Conservation (phyloP, 1,140 invertebrate species). For the Brachionus koreanus region DNA sequence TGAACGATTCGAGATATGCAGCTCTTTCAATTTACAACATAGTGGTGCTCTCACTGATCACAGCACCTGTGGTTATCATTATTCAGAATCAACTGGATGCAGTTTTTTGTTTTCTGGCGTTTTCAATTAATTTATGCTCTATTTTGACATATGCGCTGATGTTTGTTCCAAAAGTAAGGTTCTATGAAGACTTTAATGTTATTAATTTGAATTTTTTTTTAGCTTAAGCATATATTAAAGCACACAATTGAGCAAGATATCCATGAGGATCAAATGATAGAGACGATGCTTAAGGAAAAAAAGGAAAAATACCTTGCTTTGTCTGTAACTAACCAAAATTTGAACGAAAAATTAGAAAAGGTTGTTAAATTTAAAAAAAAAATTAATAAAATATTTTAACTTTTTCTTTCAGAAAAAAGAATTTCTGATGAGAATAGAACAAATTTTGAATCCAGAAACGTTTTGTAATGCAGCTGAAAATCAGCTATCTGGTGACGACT, state of each 20-base stretch:
- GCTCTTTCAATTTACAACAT: conserved; percentile 99
- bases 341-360: conserved; percentile 17
- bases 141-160: conserved; percentile 94
- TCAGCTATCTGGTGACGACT: neutral
- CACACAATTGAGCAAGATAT: conserved; percentile 35
- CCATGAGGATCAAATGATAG: neutral
- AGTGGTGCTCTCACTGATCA: conserved; percentile 89
- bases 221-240: conserved; percentile 24
- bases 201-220: neutral
- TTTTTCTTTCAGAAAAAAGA: conserved; percentile 24
- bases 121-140: conserved; percentile 91
- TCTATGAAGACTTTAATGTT: conserved; percentile 60
- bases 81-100: conserved; percentile 94
- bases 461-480: neutral
- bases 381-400: neutral
- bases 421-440: neutral
- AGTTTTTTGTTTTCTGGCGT: conserved; percentile 87
- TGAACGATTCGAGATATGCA: conserved; percentile 87
- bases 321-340: neutral
- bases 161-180: conserved; percentile 83
- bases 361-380: neutral
- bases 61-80: conserved; percentile 90
- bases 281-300: conserved; percentile 4
- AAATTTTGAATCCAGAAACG: neutral
- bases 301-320: conserved; percentile 28